Base-by-base conservation (phyloP, 2,888 invertebrate genomes). In the Cylindroiulus punctatus region DNA sequence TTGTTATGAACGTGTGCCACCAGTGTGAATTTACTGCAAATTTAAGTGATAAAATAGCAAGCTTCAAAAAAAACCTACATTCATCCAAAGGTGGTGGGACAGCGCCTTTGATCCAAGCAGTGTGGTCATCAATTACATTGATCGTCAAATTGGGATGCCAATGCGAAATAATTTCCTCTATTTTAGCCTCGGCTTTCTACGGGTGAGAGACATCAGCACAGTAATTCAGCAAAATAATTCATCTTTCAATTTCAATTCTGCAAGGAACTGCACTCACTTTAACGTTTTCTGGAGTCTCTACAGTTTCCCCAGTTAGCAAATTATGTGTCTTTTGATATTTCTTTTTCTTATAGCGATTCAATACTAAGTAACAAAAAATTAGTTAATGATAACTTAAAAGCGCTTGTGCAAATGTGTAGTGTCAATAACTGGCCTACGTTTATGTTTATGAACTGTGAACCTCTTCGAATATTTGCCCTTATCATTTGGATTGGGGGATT, bases 111-210 rank as follows among this genome's bases (percentile, higher is more conserved):
- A 95, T 94, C 99, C 99, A 99, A 88, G 95, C 94, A 0, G 98
- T 98, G 91, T 98, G 97, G 92, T 99, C 99, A 85, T 96, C 96
- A 1, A 99, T 95, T 85, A 99, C 91, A 91, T 97, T 98, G 85
- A 99, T 92, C 0, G 99, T 99, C 89, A 99, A 91, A 92, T 99
- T 99, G 5, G 98, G 98, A 93, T 99, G 99, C 99, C 99, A 99
- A 91, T 98, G 98, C 1, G 98, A 98, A 0, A 99, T 93, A 87
- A 99, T 95, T 91, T 98, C 97, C 89, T 95, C 95, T 89, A 94
- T 94, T 90, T 95, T 92, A 86, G 94, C 93, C 89, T 95, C 94
- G 57, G 95, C 94, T 93, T 96, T 95, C 91, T 93, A 92, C 32
- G n/a, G n/a, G n/a, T 47, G 26, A n/a, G 44, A 32, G 84, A 44